Base-by-base conservation (phyloP, 1,140 invertebrate genomes). In the Drosophila eugracilis region DNA sequence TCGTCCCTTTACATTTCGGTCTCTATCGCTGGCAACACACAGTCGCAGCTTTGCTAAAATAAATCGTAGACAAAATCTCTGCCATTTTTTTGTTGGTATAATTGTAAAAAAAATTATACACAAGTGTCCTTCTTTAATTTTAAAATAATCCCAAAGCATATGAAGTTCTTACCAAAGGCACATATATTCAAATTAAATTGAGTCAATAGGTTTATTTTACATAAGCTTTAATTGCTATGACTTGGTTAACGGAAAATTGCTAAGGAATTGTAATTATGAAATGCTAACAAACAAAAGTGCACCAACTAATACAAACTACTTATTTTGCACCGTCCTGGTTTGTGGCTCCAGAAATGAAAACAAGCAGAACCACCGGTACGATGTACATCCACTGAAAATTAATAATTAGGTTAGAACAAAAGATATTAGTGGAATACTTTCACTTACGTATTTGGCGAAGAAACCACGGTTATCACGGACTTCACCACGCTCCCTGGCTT, bases 391-490 rank as follows among this genome's bases (percentile, higher is more conserved):
- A 98, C 97, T 98, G 93, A 73, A 80, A 80, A n/a, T 22, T 36
- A 65, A 44, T 69, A 60, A 58, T 42, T 34, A 48, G 39, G 95
- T 34, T 21, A 14, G 17, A 4, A 22, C 32, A 7, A 2, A 7
- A 0, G n/a, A 15, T 28, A 19, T n/a, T 19, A 7, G 0, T 9
- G 10, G 6, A 32, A 4, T 28, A 14, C 2, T 5, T 34, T 1
- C 0, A 95, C 96, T 96, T 95, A 98, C 97, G 94, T 99, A 99
- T 98, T 98, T 99, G 1, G 96, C 96, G 80, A 99, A 94, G 91
- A 99, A 99, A 45, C 97, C 98, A 86, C 97, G 93, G 91, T 98
- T 98, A 91, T 99, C 98, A 92, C 96, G 96, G 48, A 95, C 94
- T 80, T 98, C 97, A 24, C 97, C 97, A 73, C 96, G 95, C 90